Conservation (phyloP, 2,113 vertebrate genomes). For the Jaculus jaculus region DNA sequence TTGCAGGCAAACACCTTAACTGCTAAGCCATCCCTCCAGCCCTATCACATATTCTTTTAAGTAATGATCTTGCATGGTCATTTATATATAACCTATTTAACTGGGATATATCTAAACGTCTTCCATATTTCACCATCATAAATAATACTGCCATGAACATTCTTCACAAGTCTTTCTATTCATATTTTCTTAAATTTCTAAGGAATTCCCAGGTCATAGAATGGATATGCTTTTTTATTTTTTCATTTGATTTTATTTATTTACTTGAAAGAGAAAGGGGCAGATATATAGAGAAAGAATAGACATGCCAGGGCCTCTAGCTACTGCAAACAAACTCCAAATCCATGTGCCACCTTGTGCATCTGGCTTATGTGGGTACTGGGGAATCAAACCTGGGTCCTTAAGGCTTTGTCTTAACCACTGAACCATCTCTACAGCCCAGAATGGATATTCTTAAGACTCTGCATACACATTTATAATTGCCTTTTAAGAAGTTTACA, state of each 20-base stretch:
- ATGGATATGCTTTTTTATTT: background rate
- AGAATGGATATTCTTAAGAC: background rate
- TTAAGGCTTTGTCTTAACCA: too few relatives aligned
- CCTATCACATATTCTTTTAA: background rate
- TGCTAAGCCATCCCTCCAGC: too few relatives aligned
- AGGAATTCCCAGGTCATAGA: background rate
- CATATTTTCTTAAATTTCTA: background rate
- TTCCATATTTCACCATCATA: slow-evolving; percentile 19
- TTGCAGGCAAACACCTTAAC: too few relatives aligned
- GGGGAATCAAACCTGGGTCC: too few relatives aligned
- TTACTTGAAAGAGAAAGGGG: too few relatives aligned
- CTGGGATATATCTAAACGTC: background rate
- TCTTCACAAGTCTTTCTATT: background rate
- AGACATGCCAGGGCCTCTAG: too few relatives aligned
- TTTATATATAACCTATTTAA: background rate
- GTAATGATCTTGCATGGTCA: background rate
- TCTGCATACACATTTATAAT: background rate
- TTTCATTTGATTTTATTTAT: too few relatives aligned
- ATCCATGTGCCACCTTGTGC: too few relatives aligned
- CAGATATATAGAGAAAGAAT: too few relatives aligned
- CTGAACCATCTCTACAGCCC: too few relatives aligned
- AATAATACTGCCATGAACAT: background rate
- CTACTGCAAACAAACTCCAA: too few relatives aligned
- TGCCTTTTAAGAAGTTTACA: background rate
- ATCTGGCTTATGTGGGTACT: too few relatives aligned